Evolutionary conservation across 2,888 invertebrate species (phyloP), one percentile per base, ranked within the genome.

Genomic region (Eilema depressum): DNA sequence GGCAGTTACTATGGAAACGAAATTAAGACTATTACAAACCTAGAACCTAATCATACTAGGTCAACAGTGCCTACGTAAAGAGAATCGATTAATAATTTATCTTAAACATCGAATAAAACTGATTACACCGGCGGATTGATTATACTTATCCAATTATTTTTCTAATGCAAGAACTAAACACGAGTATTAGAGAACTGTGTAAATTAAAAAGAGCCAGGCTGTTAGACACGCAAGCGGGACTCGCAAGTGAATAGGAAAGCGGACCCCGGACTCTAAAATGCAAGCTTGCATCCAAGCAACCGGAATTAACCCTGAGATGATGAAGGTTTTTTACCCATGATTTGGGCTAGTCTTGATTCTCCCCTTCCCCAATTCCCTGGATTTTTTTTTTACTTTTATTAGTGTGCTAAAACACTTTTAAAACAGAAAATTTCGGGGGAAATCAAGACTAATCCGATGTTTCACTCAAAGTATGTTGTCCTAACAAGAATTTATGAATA

Each of bases 81-180:
- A 64, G 53, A 64, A 64, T 64, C 28, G 53, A 64, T 53, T 53
- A 47, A 64, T 53, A 47, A 64, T 53, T 30, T 28, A 1, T 65
- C 56, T 25, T 57, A 65, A 64, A 65, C 28, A 33, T 66, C 37
- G 64, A 53, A 28, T 64, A 28, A 28, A 64, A 64, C 53, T 64
- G 53, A 64, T 64, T 64, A 47, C 17, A 20, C 26, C 20, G 5
- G 8, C 14, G 28, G 41, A 63, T 63, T 63, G 26, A 47, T 64
- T 64, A 53, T 11, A n/a, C 28, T 64, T 53, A 30, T n/a, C 23
- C 37, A 53, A 53, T 64, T 28, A 64, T 12, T 53, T 53, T 25
- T 37, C 33, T 28, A 64, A 30, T 23, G 14, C 30, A 41, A 56
- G 8, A 53, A 10, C 28, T 28, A 23, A 53, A 20, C 25, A 26